phyloP scores from a whole-genome alignment of 2,797 vertebrate species.

The Hybognathus amarus region DNA sequence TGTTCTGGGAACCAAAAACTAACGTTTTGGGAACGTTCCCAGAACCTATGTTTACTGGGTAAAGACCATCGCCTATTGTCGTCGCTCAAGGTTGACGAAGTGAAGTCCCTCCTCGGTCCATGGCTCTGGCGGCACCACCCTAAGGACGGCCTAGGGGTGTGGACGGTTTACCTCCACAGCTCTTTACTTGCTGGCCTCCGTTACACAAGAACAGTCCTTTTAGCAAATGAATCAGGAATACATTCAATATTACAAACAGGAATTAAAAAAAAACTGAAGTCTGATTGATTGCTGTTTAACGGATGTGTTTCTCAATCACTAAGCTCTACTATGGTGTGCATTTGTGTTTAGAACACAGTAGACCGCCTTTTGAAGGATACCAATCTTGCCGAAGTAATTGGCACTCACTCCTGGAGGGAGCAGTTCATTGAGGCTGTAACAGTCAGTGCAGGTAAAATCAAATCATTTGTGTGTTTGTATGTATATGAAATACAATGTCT shows the following conservation, averaged over 20 bases:
- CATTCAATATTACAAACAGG: neutral
- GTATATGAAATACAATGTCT: neutral
- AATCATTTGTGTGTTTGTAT: neutral
- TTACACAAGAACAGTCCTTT: neutral
- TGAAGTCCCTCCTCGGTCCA: neutral
- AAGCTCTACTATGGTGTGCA: slow-evolving; percentile 49
- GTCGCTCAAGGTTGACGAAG: neutral
- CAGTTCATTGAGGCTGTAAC: slow-evolving; percentile 92
- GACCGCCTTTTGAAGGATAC: slow-evolving; percentile 92
- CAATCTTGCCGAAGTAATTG: slow-evolving; percentile 87
- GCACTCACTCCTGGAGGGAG: slow-evolving; percentile 91
- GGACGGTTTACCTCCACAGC: neutral
- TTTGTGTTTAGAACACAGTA: slow-evolving; percentile 82
- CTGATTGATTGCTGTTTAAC: neutral
- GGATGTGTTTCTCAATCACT: slow-evolving; percentile 8
- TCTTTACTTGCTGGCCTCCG: neutral
- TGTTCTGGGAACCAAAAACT: no score
- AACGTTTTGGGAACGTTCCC: no score
- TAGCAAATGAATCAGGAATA: neutral
- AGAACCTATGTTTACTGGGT: no score
- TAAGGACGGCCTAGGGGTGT: neutral
- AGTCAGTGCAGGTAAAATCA: slow-evolving; percentile 85
- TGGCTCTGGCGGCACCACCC: neutral
- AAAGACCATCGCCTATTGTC: no score
- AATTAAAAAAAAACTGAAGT: neutral